These are phyloP conservation scores for Hyles lineata DNA, from an alignment of 2,888 invertebrate species.

Conservation along the genomic window DNA sequence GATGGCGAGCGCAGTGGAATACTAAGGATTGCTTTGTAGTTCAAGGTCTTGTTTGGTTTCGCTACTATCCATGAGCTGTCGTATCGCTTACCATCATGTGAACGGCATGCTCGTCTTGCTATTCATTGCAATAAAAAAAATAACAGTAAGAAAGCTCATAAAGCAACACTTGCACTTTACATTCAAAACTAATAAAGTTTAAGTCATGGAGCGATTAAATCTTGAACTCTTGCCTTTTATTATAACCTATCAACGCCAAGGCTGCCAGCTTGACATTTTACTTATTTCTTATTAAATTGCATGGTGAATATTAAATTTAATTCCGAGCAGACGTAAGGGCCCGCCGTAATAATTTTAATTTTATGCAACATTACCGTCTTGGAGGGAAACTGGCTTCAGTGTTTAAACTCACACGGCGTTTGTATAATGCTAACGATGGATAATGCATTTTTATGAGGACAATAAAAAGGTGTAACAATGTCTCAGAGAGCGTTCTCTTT, in stretches of 20 bases:
- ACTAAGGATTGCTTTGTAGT: too few relatives aligned
- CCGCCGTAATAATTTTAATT: constrained; percentile 22
- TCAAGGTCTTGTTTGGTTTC: too few relatives aligned
- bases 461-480: constrained; percentile 57
- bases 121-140: too few relatives aligned
- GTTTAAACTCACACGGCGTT: constrained; percentile 15
- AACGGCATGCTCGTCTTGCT: too few relatives aligned
- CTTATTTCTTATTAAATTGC: constrained; percentile 17
- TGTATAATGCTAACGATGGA: constrained; percentile 46
- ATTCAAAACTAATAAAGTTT: constrained; percentile 2
- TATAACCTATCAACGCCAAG: constrained; percentile 10
- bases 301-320: constrained; percentile 17
- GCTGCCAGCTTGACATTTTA: constrained; percentile 8
- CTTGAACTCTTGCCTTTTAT: neutral
- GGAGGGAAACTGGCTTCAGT: constrained; percentile 6
- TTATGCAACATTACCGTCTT: constrained; percentile 19
- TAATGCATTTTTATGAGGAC: constrained; percentile 53
- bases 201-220: neutral
- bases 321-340: constrained; percentile 10
- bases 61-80: too few relatives aligned
- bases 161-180: neutral
- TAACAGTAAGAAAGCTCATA: neutral
- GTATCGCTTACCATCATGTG: too few relatives aligned
- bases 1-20: too few relatives aligned
- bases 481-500: constrained; percentile 47